These are phyloP conservation scores for Penelope pileata DNA, from an alignment of 2,113 vertebrate species.

Conservation along the genomic window DNA sequence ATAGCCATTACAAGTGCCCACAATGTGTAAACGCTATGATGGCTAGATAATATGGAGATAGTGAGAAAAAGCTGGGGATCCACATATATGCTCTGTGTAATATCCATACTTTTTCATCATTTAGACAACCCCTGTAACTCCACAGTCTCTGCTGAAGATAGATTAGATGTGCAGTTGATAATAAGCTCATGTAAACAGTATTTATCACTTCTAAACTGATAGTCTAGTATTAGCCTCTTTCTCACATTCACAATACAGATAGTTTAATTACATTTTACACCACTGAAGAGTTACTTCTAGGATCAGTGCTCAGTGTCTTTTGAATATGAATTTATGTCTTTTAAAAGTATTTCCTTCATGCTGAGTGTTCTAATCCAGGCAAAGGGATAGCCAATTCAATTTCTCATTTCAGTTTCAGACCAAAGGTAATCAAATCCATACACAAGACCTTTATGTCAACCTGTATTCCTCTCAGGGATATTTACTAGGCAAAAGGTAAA, in stretches of 20 bases:
- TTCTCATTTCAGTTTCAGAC: neutral
- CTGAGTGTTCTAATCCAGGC: neutral
- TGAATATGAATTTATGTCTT: neutral
- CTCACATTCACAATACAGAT: neutral
- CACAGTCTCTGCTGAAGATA: neutral
- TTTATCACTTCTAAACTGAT: neutral
- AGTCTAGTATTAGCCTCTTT: neutral
- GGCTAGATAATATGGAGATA: neutral
- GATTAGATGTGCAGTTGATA: neutral
- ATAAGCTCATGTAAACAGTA: neutral
- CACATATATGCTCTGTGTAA: neutral
- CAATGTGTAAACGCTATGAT: neutral
- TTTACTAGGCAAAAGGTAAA: neutral
- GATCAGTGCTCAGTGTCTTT: neutral
- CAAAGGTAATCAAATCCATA: neutral
- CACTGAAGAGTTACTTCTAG: neutral
- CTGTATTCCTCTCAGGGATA: neutral
- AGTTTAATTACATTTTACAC: neutral
- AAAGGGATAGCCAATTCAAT: neutral
- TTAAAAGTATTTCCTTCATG: neutral
- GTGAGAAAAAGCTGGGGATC: rapidly evolving
- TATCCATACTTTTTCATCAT: neutral
- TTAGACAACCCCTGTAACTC: rapidly evolving
- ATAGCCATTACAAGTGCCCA: neutral
- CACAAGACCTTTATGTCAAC: neutral